These are phyloP conservation scores for Polydrusus pterygomalis DNA, from an alignment of 2,888 invertebrate species.

Conservation along the genomic window DNA sequence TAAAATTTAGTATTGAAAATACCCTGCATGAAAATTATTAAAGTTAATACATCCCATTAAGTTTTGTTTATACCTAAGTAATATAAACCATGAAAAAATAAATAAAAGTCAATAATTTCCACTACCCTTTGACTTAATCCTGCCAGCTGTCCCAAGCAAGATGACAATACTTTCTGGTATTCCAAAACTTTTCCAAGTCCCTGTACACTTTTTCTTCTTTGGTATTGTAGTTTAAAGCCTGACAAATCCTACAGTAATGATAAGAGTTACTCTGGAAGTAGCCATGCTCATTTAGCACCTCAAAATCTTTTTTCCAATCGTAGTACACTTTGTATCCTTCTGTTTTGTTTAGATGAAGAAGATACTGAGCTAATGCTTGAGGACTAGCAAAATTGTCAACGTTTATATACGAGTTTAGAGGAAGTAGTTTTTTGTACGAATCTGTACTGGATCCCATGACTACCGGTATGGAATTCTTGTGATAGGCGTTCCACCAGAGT, in stretches of 20 bases:
- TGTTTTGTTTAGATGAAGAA: conserved; percentile 72
- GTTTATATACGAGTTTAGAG: conserved; percentile 79
- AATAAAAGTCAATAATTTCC: too few species aligned
- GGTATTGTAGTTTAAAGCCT: conserved; percentile 80
- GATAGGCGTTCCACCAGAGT: conserved; percentile 79
- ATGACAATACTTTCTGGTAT: conserved; percentile 63
- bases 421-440: conserved; percentile 74
- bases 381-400: conserved; percentile 75
- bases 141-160: conserved; percentile 63
- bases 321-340: conserved; percentile 70
- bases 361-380: conserved; percentile 73
- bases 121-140: neutral
- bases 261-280: conserved; percentile 77
- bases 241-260: conserved; percentile 80
- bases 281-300: conserved; percentile 79
- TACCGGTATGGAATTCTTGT: conserved; percentile 78
- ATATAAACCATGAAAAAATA: too few species aligned
- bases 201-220: conserved; percentile 69
- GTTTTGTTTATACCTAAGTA: too few species aligned
- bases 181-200: conserved; percentile 71
- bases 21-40: too few species aligned
- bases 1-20: too few species aligned
- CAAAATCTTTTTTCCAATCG: conserved; percentile 76
- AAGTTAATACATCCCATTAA: too few species aligned
- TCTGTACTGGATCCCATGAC: conserved; percentile 76